phyloP scores from a whole-genome alignment of 2,888 invertebrate genomes.

The Eristalinus aeneus region DNA sequence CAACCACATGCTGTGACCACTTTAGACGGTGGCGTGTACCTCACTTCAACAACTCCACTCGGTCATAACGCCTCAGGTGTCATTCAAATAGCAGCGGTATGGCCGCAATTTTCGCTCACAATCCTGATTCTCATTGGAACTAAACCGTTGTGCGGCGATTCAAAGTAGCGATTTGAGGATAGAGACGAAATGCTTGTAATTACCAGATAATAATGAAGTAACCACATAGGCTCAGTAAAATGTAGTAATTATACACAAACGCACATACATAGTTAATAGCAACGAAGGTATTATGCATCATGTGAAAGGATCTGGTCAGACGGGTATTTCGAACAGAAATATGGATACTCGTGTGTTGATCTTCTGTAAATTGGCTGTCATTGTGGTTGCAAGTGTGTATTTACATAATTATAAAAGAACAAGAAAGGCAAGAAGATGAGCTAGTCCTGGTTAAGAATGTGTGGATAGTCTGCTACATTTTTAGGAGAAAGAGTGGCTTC shows the following conservation, averaged over 20 bases:
- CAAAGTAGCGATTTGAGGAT: conserved; percentile 43
- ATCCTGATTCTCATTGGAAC: conserved; percentile 49
- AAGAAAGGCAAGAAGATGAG: background rate
- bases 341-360: background rate
- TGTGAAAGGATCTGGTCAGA: conserved; percentile 30
- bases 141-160: conserved; percentile 43
- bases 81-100: conserved; percentile 16
- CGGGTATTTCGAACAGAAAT: background rate
- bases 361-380: background rate
- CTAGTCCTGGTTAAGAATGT: background rate
- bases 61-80: conserved; percentile 21
- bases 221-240: conserved; percentile 19
- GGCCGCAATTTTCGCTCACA: conserved; percentile 44
- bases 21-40: conserved; percentile 5
- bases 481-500: background rate
- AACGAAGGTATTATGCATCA: background rate
- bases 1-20: conserved; percentile 38
- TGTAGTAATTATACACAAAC: conserved; percentile 22
- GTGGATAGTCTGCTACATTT: background rate
- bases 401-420: background rate
- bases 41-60: background rate
- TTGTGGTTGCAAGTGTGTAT: background rate
- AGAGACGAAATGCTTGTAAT: conserved; percentile 39
- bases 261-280: background rate
- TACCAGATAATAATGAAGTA: conserved; percentile 32